Percentiles rank a stretch among this genome's conserved stretches.
These are phyloP conservation scores for Oreocharis arfaki DNA, from an alignment of 2,113 vertebrate genomes.

Conservation along the genomic window DNA sequence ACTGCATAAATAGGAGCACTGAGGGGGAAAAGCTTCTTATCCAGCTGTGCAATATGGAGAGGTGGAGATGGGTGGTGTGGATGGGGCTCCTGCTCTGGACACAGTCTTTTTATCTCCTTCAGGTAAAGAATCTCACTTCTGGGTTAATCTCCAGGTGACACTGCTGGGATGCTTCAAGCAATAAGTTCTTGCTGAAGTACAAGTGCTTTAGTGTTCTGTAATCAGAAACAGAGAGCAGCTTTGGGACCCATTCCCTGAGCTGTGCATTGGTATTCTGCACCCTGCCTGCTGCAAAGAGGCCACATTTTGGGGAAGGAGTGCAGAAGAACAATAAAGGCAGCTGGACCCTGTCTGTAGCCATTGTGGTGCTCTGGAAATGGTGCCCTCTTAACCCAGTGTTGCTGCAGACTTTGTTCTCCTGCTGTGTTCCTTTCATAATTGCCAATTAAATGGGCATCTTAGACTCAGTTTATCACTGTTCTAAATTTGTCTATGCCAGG, in stretches of 20 bases:
- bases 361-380: background rate
- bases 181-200: background rate
- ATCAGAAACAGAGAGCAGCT: background rate
- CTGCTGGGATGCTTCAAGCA: background rate
- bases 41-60: background rate
- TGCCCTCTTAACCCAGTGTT: background rate
- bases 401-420: background rate
- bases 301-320: background rate
- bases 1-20: background rate
- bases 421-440: background rate
- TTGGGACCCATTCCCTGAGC: background rate
- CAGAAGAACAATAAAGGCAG: background rate
- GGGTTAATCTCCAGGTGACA: background rate
- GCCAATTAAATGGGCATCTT: constrained; percentile 1
- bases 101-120: too few relatives aligned
- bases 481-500: background rate
- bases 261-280: background rate
- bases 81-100: background rate
- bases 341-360: background rate
- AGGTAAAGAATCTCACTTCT: background rate
- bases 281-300: background rate
- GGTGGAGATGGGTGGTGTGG: background rate
- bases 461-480: background rate
- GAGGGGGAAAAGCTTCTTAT: background rate
- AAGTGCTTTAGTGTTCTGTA: background rate